Evolutionary conservation across 1,140 invertebrate genomes (phyloP).

Genomic region (Sarcophaga peregrina): DNA sequence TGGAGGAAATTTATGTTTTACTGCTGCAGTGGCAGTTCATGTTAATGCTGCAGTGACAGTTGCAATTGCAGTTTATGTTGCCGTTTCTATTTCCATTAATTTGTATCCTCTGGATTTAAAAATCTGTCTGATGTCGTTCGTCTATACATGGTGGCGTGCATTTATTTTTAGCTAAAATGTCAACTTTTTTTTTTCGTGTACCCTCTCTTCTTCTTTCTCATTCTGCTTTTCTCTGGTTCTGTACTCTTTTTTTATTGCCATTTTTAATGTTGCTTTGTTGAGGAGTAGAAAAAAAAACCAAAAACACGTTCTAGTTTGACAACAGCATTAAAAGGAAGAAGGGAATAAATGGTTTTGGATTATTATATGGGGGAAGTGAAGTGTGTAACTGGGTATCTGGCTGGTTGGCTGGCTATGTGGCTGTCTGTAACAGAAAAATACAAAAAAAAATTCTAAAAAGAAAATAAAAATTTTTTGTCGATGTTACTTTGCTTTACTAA

Average conservation of each 20-base stretch:
- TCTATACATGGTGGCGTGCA: background rate
- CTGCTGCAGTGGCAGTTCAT: too few species aligned
- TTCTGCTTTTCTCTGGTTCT: too few species aligned
- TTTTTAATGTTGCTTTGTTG: background rate
- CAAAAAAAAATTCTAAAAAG: too few species aligned
- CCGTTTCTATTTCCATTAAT: background rate
- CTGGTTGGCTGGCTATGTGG: background rate
- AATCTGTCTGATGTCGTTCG: background rate
- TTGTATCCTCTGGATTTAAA: background rate
- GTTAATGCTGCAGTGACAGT: too few species aligned
- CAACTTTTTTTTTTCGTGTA: background rate
- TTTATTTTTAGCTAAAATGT: conserved; percentile 19
- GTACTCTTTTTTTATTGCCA: too few species aligned
- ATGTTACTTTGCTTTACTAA: too few species aligned
- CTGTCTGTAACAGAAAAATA: background rate
- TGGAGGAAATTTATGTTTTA: too few species aligned
- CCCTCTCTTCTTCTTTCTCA: background rate
- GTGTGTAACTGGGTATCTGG: background rate
- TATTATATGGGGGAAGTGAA: too few species aligned
- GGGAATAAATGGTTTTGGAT: too few species aligned
- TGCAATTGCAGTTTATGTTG: background rate
- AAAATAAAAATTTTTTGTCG: too few species aligned
- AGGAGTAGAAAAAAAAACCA: background rate
- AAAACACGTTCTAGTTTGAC: conserved; percentile 3
- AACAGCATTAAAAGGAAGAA: background rate